Evolutionary conservation across 2,113 vertebrate species (phyloP).

Genomic region (Trematomus loennbergii): DNA sequence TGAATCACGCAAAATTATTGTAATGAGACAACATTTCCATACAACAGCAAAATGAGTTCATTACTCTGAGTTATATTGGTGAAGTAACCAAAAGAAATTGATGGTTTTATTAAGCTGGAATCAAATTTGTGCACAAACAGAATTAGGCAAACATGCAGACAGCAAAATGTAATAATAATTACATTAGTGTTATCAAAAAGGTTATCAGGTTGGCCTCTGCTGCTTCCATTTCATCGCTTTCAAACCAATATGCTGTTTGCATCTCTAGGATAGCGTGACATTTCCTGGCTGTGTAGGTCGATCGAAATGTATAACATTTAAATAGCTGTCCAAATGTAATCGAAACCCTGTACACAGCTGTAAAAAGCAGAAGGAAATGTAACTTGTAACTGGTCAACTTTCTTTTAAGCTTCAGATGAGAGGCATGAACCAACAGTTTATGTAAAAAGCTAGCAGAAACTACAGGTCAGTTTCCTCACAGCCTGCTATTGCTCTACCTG

Average conservation of each 20-base stretch:
- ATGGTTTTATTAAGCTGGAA: constrained; percentile 84
- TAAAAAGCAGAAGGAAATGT: constrained; percentile 38
- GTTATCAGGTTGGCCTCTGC: constrained; percentile 67
- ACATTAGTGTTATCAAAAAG: constrained; percentile 79
- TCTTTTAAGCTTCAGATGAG: background rate
- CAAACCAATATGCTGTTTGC: constrained; percentile 48
- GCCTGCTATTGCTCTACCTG: constrained; percentile 6
- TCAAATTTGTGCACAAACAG: constrained; percentile 84
- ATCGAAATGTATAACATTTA: constrained; percentile 44
- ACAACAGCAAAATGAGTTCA: constrained; percentile 89
- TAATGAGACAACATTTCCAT: constrained; percentile 89
- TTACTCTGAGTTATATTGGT: constrained; percentile 87
- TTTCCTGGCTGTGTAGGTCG: constrained; percentile 30
- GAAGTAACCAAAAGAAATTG: constrained; percentile 84
- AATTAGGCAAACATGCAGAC: constrained; percentile 81
- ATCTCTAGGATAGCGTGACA: constrained; percentile 7
- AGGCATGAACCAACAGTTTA: background rate
- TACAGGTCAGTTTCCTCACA: background rate
- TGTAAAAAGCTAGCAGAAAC: background rate
- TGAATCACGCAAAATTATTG: constrained; percentile 88
- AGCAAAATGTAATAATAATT: constrained; percentile 84
- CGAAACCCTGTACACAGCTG: constrained; percentile 3
- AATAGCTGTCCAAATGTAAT: constrained; percentile 34
- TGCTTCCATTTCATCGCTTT: constrained; percentile 61
- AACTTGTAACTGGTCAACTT: constrained; percentile 22